phyloP scores from a whole-genome alignment of 1,140 invertebrate species.

The Dinothrombium tinctorium region DNA sequence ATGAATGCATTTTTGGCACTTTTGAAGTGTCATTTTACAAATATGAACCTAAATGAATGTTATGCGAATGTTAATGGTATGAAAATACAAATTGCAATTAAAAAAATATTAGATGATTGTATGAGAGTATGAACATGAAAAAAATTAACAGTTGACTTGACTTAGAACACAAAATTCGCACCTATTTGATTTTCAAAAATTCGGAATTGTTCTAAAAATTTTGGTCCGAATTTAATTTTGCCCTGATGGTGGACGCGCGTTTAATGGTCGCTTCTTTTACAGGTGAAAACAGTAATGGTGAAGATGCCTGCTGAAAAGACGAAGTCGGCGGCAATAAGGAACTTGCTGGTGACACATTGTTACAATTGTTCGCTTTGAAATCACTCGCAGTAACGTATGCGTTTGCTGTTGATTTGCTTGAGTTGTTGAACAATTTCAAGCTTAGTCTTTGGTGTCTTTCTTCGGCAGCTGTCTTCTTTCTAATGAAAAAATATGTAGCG shows the following conservation, averaged over 20 bases:
- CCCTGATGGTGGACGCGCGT: constrained; percentile 1
- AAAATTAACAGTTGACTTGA: too few species aligned
- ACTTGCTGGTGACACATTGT: not conserved
- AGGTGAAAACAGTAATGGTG: not conserved
- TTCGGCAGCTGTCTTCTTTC: too few species aligned
- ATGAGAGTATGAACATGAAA: too few species aligned
- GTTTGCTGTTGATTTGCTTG: not conserved
- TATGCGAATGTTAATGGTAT: too few species aligned
- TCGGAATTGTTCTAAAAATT: not conserved
- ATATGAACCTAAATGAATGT: too few species aligned
- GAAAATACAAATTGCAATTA: too few species aligned
- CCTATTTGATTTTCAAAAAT: too few species aligned
- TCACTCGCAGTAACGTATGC: not conserved
- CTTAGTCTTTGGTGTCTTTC: not conserved
- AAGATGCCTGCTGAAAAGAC: not conserved
- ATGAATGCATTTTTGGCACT: too few species aligned
- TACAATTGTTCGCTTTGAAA: not conserved
- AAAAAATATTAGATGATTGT: too few species aligned
- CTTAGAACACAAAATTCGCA: too few species aligned
- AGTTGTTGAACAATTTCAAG: constrained; percentile 25
- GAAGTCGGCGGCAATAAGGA: not conserved
- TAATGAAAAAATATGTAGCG: too few species aligned
- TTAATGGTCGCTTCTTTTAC: constrained; percentile 1
- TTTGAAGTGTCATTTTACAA: too few species aligned
- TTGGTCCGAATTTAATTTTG: constrained; percentile 4